phyloP scores from a whole-genome alignment of 2,113 vertebrate genomes.

The Chaetura pelagica region DNA sequence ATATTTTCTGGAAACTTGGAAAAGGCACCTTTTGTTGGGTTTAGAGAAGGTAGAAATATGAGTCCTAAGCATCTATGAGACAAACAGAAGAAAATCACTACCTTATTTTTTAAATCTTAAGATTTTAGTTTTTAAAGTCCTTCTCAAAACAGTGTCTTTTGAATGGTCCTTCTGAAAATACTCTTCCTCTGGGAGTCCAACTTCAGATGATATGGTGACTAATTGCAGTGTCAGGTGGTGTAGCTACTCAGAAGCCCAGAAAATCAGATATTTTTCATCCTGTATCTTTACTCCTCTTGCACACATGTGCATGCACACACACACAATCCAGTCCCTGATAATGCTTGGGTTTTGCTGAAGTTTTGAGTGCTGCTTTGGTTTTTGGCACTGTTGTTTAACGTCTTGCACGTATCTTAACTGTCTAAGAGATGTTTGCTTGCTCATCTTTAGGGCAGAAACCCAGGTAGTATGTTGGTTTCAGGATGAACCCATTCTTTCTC shows the following conservation, averaged over 20 bases:
- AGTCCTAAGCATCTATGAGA: neutral
- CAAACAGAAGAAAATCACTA: neutral
- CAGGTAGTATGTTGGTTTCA: neutral
- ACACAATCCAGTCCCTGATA: neutral
- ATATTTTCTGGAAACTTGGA: neutral
- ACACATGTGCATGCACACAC: neutral
- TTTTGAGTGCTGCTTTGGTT: neutral
- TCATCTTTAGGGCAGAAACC: neutral
- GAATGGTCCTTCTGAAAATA: neutral
- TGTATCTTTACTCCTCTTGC: neutral
- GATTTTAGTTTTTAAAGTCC: neutral
- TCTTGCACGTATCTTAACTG: fast-evolving
- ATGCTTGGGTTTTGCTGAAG: neutral
- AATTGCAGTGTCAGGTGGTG: neutral
- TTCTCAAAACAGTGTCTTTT: neutral
- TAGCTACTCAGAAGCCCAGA: neutral
- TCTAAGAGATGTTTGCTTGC: neutral
- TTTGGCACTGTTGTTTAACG: neutral
- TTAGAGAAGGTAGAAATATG: neutral
- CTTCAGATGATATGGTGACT: neutral
- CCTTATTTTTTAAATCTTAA: neutral
- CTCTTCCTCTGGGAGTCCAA: neutral
- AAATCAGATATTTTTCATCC: neutral
- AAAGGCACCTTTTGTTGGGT: neutral
- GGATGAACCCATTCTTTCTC: neutral